phyloP scores from a whole-genome alignment of 2,797 vertebrate species.

The Notamacropus eugenii region DNA sequence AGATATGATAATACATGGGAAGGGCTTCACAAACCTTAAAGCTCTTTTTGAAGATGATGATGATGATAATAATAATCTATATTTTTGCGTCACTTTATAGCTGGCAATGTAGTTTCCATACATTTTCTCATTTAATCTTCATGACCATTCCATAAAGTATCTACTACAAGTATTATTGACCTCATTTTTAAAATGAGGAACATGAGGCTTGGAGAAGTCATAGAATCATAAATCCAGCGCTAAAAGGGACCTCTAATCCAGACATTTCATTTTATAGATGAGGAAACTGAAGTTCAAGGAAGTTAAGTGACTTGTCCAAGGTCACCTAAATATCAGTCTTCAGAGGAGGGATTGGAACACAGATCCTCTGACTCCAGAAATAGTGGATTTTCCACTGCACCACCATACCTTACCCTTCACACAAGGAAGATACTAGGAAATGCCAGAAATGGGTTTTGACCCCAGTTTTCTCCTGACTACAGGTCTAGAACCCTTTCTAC shows the following conservation, averaged over 20 bases:
- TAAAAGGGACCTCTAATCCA: not conserved
- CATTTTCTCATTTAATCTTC: not conserved
- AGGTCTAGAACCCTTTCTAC: not conserved
- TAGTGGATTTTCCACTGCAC: not conserved
- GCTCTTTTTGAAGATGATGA: not conserved
- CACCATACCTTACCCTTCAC: not conserved
- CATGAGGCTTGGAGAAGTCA: not conserved
- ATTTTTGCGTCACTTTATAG: not conserved
- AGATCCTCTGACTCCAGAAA: not conserved
- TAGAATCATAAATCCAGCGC: not conserved
- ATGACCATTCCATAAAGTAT: not conserved
- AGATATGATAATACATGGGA: not conserved
- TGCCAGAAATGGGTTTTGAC: not conserved
- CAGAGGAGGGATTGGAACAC: not conserved
- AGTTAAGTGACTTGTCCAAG: not conserved
- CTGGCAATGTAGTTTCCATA: not conserved
- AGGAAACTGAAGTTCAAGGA: not conserved
- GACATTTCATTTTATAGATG: not conserved
- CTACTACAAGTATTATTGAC: not conserved
- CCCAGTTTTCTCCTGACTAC: not conserved
- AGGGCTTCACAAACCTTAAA: not conserved
- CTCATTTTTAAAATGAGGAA: not conserved
- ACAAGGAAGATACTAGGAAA: not conserved
- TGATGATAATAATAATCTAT: not conserved
- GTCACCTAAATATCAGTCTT: not conserved